Evolutionary conservation across 2,113 vertebrate species (phyloP).

Genomic region (Lophura nycthemera): DNA sequence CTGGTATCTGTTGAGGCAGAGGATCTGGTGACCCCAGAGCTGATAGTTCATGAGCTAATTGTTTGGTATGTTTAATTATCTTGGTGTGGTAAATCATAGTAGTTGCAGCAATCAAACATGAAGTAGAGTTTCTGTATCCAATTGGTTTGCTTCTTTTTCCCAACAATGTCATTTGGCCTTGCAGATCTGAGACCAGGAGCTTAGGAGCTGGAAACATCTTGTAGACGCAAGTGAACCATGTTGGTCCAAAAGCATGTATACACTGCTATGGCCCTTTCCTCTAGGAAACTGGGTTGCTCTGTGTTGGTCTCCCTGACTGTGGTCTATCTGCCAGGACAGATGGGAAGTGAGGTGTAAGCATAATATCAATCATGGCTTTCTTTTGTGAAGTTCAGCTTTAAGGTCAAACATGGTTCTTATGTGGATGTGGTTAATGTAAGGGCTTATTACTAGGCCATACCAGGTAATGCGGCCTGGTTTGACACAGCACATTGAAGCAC

Average conservation of each 20-base stretch:
- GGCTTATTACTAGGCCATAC: neutral
- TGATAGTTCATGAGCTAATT: conserved; percentile 14
- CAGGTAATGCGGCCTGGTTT: neutral
- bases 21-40: neutral
- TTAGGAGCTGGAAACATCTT: neutral
- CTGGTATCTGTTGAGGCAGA: conserved; percentile 16
- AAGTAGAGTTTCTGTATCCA: conserved; percentile 14
- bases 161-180: neutral
- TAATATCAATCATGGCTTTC: neutral
- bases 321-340: neutral
- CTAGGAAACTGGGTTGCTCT: neutral
- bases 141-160: neutral
- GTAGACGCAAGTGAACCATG: neutral
- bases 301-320: neutral
- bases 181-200: accelerated
- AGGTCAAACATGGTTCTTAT: neutral
- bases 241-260: neutral
- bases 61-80: conserved; percentile 1
- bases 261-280: accelerated
- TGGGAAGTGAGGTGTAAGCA: neutral
- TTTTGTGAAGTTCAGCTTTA: neutral
- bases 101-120: neutral
- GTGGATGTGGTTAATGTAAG: neutral
- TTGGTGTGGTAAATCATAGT: neutral
- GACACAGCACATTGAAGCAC: accelerated